phyloP scores from a whole-genome alignment of 2,888 invertebrate genomes.

The Homarus gammarus region DNA sequence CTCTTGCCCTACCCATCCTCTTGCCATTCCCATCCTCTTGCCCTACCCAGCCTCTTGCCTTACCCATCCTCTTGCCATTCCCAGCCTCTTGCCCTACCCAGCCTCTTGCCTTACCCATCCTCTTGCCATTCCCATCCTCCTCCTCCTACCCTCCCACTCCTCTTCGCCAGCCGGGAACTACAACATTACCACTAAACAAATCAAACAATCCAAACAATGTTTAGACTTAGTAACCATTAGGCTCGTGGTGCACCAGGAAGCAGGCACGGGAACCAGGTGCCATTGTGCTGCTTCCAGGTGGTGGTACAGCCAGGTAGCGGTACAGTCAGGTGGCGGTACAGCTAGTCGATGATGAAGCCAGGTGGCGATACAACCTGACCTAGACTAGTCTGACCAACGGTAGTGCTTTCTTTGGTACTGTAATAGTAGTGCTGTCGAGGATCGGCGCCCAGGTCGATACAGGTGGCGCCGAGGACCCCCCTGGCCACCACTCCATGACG shows the following conservation, averaged over 20 bases:
- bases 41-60: no score
- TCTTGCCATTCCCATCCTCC: no score
- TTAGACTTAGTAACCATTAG: not conserved
- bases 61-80: not conserved
- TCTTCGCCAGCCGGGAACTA: not conserved
- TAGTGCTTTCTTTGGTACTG: no score
- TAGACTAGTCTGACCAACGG: not conserved
- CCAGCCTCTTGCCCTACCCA: no score
- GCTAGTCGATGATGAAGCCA: no score
- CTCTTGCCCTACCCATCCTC: not conserved
- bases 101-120: no score
- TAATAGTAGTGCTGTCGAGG: not conserved
- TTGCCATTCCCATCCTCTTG: not conserved
- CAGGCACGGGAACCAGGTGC: no score
- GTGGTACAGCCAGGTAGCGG: no score
- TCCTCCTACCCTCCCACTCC: not conserved
- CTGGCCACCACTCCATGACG: not conserved
- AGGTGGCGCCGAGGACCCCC: constrained; percentile 37
- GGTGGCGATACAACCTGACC: not conserved
- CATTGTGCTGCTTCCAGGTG: no score
- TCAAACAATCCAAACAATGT: not conserved
- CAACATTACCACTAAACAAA: not conserved
- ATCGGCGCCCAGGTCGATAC: constrained; percentile 34
- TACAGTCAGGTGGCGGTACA: no score
- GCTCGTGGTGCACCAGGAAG: no score